Evolutionary conservation across 2,113 vertebrate species (phyloP).

Genomic region (Smithornis capensis): DNA sequence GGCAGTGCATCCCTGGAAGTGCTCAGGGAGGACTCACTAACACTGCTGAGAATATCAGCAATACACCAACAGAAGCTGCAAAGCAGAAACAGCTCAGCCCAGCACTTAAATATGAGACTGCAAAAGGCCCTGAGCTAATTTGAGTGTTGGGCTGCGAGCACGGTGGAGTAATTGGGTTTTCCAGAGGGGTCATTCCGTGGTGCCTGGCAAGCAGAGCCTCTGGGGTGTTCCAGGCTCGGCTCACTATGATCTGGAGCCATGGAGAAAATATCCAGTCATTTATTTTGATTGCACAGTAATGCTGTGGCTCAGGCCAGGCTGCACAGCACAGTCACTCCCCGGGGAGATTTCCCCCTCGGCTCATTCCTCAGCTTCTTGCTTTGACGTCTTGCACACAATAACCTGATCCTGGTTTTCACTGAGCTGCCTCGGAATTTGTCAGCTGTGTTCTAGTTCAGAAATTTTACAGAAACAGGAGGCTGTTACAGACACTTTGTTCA

Average conservation of each 20-base stretch:
- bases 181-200: fast-evolving
- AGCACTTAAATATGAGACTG: background rate
- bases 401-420: background rate
- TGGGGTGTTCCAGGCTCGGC: background rate
- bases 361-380: background rate
- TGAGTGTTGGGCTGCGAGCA: background rate
- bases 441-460: background rate
- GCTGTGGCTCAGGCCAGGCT: background rate
- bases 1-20: background rate
- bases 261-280: background rate
- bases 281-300: background rate
- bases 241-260: background rate
- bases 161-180: fast-evolving
- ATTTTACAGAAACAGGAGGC: background rate
- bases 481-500: background rate
- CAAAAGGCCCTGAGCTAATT: background rate
- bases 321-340: background rate
- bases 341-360: background rate
- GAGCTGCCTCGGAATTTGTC: background rate
- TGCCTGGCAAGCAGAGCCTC: background rate
- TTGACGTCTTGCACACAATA: background rate
- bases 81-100: background rate
- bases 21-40: too few relatives aligned
- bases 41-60: background rate
- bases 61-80: background rate